These are phyloP conservation scores for Prunella strophiata DNA, from an alignment of 2,797 vertebrate genomes.

Conservation along the genomic window DNA sequence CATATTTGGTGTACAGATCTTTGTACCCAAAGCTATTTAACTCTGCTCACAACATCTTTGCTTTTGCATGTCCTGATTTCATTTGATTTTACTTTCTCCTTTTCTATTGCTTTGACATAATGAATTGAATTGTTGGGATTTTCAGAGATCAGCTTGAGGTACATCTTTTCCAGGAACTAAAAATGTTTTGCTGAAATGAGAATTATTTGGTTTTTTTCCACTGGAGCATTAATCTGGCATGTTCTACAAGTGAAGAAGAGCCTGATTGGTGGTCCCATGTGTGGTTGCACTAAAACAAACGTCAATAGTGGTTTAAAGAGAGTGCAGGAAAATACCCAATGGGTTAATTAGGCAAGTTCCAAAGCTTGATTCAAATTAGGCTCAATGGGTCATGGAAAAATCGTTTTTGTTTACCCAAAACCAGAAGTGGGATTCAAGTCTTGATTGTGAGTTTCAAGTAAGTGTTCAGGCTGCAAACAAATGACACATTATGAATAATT, in stretches of 20 bases:
- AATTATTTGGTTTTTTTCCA: background rate
- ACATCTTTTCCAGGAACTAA: background rate
- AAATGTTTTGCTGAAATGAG: background rate
- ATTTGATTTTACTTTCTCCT: background rate
- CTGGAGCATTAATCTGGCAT: background rate
- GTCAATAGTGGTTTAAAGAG: slow-evolving; percentile 26
- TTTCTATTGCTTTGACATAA: background rate
- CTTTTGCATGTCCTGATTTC: background rate
- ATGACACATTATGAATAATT: slow-evolving; percentile 41
- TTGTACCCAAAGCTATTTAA: background rate
- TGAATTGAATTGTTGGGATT: background rate
- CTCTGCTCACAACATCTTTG: background rate
- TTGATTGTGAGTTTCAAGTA: background rate
- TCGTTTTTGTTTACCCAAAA: slow-evolving; percentile 5
- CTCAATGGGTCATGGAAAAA: slow-evolving; percentile 7
- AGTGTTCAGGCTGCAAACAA: slow-evolving; percentile 9
- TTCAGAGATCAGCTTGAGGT: background rate
- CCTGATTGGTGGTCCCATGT: background rate
- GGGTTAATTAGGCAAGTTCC: slow-evolving; percentile 46
- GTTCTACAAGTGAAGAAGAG: background rate
- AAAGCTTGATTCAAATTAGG: slow-evolving; percentile 9
- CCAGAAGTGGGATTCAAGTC: slow-evolving; percentile 3
- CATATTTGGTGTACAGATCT: background rate
- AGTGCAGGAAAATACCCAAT: slow-evolving; percentile 22
- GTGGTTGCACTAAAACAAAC: background rate